Evolutionary conservation across 2,113 vertebrate species (phyloP), one percentile per base, ranked within the genome.

Genomic region (Ploceus nigricollis): DNA sequence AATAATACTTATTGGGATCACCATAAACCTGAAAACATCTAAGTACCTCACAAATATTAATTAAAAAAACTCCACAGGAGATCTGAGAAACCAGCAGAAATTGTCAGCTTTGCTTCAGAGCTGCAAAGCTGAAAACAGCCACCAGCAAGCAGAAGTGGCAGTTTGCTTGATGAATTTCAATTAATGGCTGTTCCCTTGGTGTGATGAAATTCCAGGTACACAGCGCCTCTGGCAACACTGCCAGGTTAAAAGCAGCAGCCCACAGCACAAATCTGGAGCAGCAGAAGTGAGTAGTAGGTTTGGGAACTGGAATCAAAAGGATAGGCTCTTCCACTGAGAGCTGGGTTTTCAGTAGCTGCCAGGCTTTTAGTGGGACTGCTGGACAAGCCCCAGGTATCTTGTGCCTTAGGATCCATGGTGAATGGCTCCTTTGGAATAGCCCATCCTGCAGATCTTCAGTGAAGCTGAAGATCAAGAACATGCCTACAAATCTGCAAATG

Each of bases 21-120:
- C 60, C 60, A 75, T 83, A 89, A 86, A 89, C 48, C 61, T 91
- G 78, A 91, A 95, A 91, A 69, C 77, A 71, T 40, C 61, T 60
- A 77, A 63, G 73, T 82, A 69, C 66, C 70, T 89, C 79, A 76
- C 75, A 95, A 96, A 94, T 94, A 94, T n/a, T 96, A 96, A 96
- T 95, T 96, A 92, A 82, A 82, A 70, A 92, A 89, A 87, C 78
- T 90, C 87, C 79, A 76, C 4, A 85, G 72, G 72, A 89, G 72
- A 75, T 64, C 83, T 84, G 80, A 92, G 93, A 87, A 94, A 81
- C 44, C 70, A 88, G 39, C 15, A 95, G 76, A 86, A 93, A 92
- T 64, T 82, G 80, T 91, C 51, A 87, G 86, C 65, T 69, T 94
- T 7, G 1, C 63, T 92, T 84, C 53, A 90, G 92, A 95, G 93